Base-by-base conservation (phyloP, 2,113 vertebrate species). In the Odocoileus hemionus region DNA sequence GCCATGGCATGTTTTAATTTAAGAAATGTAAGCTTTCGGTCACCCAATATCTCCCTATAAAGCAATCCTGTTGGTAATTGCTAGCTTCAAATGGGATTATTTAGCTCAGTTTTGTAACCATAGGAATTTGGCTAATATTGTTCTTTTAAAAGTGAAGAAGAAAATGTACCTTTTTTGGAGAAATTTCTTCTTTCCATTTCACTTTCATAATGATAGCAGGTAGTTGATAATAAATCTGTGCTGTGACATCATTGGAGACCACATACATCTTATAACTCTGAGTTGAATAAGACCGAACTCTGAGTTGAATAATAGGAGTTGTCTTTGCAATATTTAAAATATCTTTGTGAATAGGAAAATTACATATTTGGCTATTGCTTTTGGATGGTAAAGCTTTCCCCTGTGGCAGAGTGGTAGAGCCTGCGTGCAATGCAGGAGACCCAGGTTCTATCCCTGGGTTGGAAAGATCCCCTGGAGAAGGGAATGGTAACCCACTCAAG, bases 141-240 rank as follows among this genome's bases (percentile, higher is more conserved):
- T 94, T 85, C 36, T 92, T 96, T 78, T 85, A 54, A 94, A 96
- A 80, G 70, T 76, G 57, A 94, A 90, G 54, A 97, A 21, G 54
- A 97, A 45, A 80, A 70, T 36, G 1, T 60, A 10, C 55, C 52
- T 91, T 60, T 91, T 83, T 55, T 79, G 57, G 86, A 86, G 67
- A 92, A 85, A 64, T 86, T 93, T 88, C 12, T 43, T 95, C 30
- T 94, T 78, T 87, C 64, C 19, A 86, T 80, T 95, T 95, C 21
- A 25, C 54, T 96, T 92, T 89, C 36, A 92, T 67, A 78, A 50
- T 60, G 14, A 47, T 76, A 83, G 43, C 36, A 85, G 97, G 54
- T 55, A 88, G 36, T 43, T 78, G 30, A 91, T 94, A 84, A 64
- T 86, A 87, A 92, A 96, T 96, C 39, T 86, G 33, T 67, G 33